A percentile compares a stretch with the other conserved stretches of the same genome.
Evolutionary conservation across 2,113 vertebrate genomes (phyloP).

Genomic region (Cygnus buccinator): DNA sequence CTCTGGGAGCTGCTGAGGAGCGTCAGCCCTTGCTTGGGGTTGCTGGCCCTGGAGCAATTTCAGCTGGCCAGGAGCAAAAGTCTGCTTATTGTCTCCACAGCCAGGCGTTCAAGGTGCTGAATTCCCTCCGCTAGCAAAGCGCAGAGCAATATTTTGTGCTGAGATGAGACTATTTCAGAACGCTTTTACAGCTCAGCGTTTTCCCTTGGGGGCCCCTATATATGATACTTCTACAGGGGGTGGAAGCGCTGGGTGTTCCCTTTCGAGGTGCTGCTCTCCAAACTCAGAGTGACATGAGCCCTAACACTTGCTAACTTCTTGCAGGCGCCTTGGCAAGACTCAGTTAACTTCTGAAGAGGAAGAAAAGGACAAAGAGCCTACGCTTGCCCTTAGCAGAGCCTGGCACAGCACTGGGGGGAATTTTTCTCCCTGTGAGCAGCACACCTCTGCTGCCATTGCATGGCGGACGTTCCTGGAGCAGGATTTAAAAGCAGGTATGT

Average conservation of each 20-base stretch:
- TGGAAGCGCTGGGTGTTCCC: background rate
- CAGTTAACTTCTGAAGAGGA: background rate
- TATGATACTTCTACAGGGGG: background rate
- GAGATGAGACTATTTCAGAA: constrained; percentile 10
- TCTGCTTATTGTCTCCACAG: constrained; percentile 27
- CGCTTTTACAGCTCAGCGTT: background rate
- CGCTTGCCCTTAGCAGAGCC: background rate
- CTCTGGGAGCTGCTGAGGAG: background rate
- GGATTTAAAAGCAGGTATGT: background rate
- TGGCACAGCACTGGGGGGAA: accelerated
- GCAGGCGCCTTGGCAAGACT: background rate
- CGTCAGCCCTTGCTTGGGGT: background rate
- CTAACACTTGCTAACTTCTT: background rate
- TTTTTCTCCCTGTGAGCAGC: background rate
- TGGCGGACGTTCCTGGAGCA: background rate
- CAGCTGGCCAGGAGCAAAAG: constrained; percentile 10
- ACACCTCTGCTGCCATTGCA: background rate
- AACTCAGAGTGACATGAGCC: background rate
- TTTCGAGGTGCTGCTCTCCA: constrained; percentile 1
- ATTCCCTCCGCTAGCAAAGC: constrained; percentile 14
- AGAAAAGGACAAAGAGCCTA: background rate
- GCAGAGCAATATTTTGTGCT: constrained; percentile 13
- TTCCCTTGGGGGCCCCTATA: background rate
- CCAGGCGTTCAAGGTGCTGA: background rate
- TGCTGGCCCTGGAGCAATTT: background rate